Evolutionary conservation across 2,113 vertebrate species (phyloP).

Genomic region (Parotia lawesii): DNA sequence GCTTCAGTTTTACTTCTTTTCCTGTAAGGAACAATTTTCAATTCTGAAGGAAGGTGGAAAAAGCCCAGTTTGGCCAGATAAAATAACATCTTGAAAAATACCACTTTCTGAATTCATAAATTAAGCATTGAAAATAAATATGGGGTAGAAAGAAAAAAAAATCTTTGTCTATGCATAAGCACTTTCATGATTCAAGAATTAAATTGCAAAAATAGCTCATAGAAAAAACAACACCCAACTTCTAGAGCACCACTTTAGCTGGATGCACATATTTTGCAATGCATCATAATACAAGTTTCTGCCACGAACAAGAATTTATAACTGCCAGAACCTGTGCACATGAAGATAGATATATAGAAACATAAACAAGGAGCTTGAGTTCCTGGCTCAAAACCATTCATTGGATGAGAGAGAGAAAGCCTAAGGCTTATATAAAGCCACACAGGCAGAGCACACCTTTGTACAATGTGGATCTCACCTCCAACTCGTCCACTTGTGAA

Average conservation of each 20-base stretch:
- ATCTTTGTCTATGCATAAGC: neutral
- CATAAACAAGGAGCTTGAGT: neutral
- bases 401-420: neutral
- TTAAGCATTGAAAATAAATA: neutral
- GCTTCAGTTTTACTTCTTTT: neutral
- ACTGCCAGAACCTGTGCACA: neutral
- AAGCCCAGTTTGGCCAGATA: neutral
- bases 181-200: neutral
- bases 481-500: neutral
- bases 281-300: neutral
- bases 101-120: neutral
- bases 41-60: neutral
- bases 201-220: neutral
- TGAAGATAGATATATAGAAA: neutral
- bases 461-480: neutral
- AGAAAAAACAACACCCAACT: neutral
- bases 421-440: neutral
- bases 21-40: neutral
- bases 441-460: neutral
- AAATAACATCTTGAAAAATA: neutral
- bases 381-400: neutral
- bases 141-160: neutral
- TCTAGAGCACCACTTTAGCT: neutral
- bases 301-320: neutral
- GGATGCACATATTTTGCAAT: neutral